Conservation (phyloP, 2,797 vertebrate genomes). For the Pterois miles region DNA sequence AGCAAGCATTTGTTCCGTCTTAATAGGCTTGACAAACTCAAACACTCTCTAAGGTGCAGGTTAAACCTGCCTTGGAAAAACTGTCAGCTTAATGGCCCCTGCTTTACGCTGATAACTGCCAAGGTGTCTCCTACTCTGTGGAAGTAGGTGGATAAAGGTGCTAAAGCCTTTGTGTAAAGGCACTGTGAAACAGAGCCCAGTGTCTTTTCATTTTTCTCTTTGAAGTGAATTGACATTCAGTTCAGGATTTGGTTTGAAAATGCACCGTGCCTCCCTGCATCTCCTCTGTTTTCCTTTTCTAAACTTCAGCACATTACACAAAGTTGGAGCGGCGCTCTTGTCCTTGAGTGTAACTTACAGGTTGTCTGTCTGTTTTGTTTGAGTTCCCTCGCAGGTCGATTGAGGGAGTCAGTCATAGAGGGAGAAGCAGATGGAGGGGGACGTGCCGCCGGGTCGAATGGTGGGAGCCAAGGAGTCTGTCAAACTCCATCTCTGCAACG, state of each 20-base stretch:
- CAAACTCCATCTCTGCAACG: conserved; percentile 62
- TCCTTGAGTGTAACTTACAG: conserved; percentile 59
- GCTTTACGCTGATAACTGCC: conserved; percentile 69
- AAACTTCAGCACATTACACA: conserved; percentile 37
- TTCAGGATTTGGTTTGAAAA: conserved; percentile 57
- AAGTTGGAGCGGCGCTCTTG: conserved; percentile 44
- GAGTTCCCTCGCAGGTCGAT: conserved; percentile 37
- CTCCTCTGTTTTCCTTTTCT: conserved; percentile 39
- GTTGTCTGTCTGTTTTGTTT: conserved; percentile 42
- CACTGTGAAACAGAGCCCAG: conserved; percentile 58
- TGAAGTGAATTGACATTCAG: conserved; percentile 78
- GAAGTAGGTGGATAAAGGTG: conserved; percentile 66
- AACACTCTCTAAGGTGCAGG: conserved; percentile 59
- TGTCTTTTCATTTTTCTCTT: conserved; percentile 64
- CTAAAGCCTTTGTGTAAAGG: conserved; percentile 68
- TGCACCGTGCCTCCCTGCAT: conserved; percentile 24
- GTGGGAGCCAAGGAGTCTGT: conserved; percentile 61
- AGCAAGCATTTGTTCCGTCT: conserved; percentile 51
- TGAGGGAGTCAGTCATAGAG: conserved; percentile 32
- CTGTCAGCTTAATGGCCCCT: conserved; percentile 74
- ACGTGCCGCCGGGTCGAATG: conserved; percentile 34
- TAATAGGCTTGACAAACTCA: conserved; percentile 55
- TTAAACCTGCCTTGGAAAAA: conserved; percentile 61
- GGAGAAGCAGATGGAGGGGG: conserved; percentile 36
- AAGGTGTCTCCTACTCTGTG: conserved; percentile 58